Percentiles rank a stretch among this genome's conserved stretches.
phyloP scores from a whole-genome alignment of 92 coral and sea anemone genomes.

The Zoanthus gigantus region DNA sequence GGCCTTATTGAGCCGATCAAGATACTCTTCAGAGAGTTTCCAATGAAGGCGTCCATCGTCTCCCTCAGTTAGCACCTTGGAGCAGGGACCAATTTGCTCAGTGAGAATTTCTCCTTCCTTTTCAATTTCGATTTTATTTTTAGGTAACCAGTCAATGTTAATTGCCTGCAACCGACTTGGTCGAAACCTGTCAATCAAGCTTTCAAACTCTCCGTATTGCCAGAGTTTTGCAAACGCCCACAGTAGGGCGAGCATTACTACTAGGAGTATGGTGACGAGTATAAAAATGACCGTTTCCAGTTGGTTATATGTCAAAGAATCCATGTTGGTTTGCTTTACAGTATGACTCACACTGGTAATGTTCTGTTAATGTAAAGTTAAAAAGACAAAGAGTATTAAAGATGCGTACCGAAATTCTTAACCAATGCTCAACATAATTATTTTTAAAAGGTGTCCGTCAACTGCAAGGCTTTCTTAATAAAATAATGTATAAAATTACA shows the following conservation, averaged over 20 bases:
- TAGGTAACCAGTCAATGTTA: constrained; percentile 20
- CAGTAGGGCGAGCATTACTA: constrained; percentile 3
- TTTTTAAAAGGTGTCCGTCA: no score
- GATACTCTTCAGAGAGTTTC: no score
- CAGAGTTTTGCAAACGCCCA: constrained; percentile 14
- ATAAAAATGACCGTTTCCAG: not conserved
- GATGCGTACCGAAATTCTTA: no score
- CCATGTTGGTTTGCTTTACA: not conserved
- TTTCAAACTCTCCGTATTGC: constrained; percentile 16
- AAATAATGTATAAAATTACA: no score
- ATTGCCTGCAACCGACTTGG: no score
- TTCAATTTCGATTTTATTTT: constrained; percentile 3
- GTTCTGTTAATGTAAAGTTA: not conserved
- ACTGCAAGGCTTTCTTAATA: no score
- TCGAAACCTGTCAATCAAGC: not conserved
- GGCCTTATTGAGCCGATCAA: no score
- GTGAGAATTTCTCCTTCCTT: constrained; percentile 11
- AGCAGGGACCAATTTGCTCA: not conserved
- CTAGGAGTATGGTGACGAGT: not conserved
- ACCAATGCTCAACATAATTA: no score
- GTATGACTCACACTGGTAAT: not conserved
- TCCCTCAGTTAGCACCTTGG: no score
- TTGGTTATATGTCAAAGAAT: not conserved
- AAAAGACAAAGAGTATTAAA: not conserved
- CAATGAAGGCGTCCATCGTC: no score